These are phyloP conservation scores for Crepidodera aurea DNA, from an alignment of 2,888 invertebrate species.

Conservation along the genomic window DNA sequence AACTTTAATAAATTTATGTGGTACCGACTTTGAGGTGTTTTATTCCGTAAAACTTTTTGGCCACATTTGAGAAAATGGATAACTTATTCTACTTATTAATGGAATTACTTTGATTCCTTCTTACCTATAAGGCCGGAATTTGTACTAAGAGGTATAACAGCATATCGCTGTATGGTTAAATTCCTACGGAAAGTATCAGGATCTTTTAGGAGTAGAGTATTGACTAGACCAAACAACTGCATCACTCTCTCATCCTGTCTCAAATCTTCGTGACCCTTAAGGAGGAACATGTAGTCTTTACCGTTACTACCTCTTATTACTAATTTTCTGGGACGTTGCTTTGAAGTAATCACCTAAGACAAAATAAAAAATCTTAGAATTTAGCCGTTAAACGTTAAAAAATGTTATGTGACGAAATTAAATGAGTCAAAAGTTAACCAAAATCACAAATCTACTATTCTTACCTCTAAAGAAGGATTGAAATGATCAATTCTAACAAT, in stretches of 20 bases:
- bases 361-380: too few species aligned
- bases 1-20: too few species aligned
- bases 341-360: conserved; percentile 93
- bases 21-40: too few species aligned
- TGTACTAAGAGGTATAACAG: conserved; percentile 96
- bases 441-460: too few species aligned
- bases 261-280: conserved; percentile 99
- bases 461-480: conserved; percentile 87
- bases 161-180: conserved; percentile 87
- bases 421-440: too few species aligned
- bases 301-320: conserved; percentile 95
- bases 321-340: conserved; percentile 95
- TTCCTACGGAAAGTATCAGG: conserved; percentile 94
- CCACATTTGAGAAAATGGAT: too few species aligned
- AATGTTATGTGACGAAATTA: too few species aligned
- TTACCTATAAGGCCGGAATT: conserved; percentile 83
- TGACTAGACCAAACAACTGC: conserved; percentile 97
- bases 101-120: not conserved
- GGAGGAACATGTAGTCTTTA: conserved; percentile 96
- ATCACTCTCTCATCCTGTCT: conserved; percentile 98
- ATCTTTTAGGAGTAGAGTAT: conserved; percentile 92
- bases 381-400: too few species aligned
- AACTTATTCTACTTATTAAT: too few species aligned
- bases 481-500: conserved; percentile 90
- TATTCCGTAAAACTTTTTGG: too few species aligned